These are phyloP conservation scores for Psilanteris sp. DNA, from an alignment of 1,140 invertebrate genomes.

Conservation along the genomic window DNA sequence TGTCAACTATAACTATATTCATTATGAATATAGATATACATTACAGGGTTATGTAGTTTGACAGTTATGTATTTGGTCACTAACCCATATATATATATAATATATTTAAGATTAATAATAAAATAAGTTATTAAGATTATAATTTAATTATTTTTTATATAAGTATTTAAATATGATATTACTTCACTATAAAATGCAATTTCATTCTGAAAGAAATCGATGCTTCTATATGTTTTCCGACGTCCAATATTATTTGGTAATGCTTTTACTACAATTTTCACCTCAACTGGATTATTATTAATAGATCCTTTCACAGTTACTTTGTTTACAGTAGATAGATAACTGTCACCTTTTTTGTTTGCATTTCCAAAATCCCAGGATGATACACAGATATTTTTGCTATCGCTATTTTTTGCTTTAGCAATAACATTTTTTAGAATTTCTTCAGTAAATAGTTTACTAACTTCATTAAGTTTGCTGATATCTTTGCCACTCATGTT, in stretches of 20 bases:
- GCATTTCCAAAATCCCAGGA: constrained; percentile 76
- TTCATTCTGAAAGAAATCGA: constrained; percentile 86
- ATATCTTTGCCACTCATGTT: constrained; percentile 36
- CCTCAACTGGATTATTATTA: constrained; percentile 59
- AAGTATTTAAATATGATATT: constrained; percentile 21
- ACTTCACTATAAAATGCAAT: constrained; percentile 84
- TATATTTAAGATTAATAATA: too few relatives aligned
- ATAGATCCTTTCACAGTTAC: constrained; percentile 79
- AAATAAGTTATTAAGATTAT: too few relatives aligned
- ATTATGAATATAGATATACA: too few relatives aligned
- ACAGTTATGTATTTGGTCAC: too few relatives aligned
- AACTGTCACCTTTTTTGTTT: constrained; percentile 84
- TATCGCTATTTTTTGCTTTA: constrained; percentile 59
- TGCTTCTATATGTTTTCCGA: constrained; percentile 83
- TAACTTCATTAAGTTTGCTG: constrained; percentile 49
- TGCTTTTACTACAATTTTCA: constrained; percentile 83
- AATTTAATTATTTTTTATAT: too few relatives aligned
- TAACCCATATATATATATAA: too few relatives aligned
- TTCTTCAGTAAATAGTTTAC: constrained; percentile 75
- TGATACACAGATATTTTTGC: constrained; percentile 75
- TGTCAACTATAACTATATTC: too few relatives aligned
- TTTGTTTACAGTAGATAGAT: constrained; percentile 82
- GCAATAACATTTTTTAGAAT: constrained; percentile 76
- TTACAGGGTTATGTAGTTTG: too few relatives aligned
- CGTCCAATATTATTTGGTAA: constrained; percentile 83